Evolutionary conservation across 2,888 invertebrate species (phyloP).

Genomic region (Habroteleia sp.): DNA sequence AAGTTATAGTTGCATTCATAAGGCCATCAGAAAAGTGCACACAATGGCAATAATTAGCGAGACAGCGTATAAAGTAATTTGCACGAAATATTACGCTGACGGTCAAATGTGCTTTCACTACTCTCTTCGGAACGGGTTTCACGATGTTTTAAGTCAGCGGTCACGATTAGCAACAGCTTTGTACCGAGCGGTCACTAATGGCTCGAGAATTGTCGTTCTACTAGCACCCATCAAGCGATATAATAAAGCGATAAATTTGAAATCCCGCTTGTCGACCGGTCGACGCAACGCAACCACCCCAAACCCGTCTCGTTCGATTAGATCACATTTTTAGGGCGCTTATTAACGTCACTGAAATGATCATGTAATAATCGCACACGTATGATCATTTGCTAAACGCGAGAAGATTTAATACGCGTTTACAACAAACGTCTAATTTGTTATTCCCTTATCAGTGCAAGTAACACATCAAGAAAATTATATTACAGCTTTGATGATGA

Average conservation of each 20-base stretch:
- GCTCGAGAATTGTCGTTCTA: slow-evolving; percentile 55
- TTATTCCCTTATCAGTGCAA: too few relatives aligned
- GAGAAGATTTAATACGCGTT: too few relatives aligned
- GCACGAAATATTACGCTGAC: slow-evolving; percentile 5
- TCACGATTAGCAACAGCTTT: slow-evolving; percentile 42
- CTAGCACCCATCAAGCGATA: slow-evolving; percentile 52
- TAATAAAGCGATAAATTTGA: slow-evolving; percentile 62
- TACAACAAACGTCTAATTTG: too few relatives aligned
- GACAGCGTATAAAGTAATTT: slow-evolving; percentile 20
- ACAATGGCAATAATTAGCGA: slow-evolving; percentile 17
- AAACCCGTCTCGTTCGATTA: slow-evolving; percentile 38
- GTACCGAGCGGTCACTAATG: slow-evolving; percentile 52
- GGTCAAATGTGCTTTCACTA: slow-evolving; percentile 9
- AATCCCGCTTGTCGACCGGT: slow-evolving; percentile 25
- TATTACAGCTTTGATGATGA: too few relatives aligned
- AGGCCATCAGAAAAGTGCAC: slow-evolving; percentile 1
- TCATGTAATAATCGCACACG: slow-evolving; percentile 22
- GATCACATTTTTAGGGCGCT: slow-evolving; percentile 24
- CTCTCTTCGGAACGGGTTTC: slow-evolving; percentile 19
- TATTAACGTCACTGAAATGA: slow-evolving; percentile 24
- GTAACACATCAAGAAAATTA: too few relatives aligned
- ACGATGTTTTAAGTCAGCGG: slow-evolving; percentile 37
- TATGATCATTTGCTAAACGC: too few relatives aligned
- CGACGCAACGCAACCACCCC: slow-evolving; percentile 24
- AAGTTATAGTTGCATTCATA: slow-evolving; percentile 3